phyloP scores from a whole-genome alignment of 2,888 invertebrate species.

The Phragmatobia fuliginosa region DNA sequence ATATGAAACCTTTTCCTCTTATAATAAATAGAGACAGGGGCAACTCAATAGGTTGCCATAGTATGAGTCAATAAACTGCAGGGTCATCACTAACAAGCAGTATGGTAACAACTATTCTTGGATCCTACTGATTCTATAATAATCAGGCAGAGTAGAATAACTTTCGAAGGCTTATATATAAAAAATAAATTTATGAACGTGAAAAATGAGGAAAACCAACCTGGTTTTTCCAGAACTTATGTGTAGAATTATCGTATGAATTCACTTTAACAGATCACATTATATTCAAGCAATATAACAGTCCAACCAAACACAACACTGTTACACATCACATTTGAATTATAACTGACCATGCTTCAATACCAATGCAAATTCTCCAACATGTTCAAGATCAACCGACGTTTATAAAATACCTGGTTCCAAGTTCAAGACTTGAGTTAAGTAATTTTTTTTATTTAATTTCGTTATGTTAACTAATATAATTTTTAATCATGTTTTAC shows the following conservation, averaged over 20 bases:
- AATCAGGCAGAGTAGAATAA: too few relatives aligned
- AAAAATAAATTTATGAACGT: neutral
- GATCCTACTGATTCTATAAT: too few relatives aligned
- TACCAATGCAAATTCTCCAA: constrained; percentile 9
- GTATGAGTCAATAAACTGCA: too few relatives aligned
- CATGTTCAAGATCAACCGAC: constrained; percentile 9
- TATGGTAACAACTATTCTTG: too few relatives aligned
- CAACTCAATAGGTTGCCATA: too few relatives aligned
- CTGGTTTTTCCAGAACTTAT: neutral
- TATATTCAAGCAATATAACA: neutral
- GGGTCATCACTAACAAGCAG: too few relatives aligned
- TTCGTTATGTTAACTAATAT: neutral
- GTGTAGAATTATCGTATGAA: neutral
- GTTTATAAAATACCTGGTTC: neutral
- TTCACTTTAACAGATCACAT: constrained; percentile 3
- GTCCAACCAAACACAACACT: constrained; percentile 10
- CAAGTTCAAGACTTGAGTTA: neutral
- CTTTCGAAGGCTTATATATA: too few relatives aligned
- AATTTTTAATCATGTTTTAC: neutral
- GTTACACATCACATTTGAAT: constrained; percentile 5
- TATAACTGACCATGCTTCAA: constrained; percentile 10
- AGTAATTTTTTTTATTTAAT: neutral
- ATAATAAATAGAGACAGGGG: too few relatives aligned
- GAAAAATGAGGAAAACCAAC: neutral
- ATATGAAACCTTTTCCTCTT: too few relatives aligned